Percentiles rank a stretch among this genome's conserved stretches.
These are phyloP conservation scores for Syngnathus floridae DNA, from an alignment of 2,113 vertebrate species.

Conservation along the genomic window DNA sequence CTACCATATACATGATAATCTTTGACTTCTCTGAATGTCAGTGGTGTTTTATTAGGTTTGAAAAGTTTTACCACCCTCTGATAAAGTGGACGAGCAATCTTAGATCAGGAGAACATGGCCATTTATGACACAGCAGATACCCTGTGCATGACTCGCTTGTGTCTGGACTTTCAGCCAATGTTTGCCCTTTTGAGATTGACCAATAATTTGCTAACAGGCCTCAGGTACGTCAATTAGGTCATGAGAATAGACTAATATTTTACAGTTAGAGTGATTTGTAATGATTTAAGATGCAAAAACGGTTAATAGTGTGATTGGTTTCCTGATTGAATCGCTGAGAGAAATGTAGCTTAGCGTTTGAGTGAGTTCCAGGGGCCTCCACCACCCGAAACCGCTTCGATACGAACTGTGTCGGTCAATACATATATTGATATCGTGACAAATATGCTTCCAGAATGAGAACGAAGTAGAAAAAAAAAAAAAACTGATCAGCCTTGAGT, in stretches of 20 bases:
- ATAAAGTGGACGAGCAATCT: slow-evolving; percentile 39
- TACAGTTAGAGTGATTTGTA: too few relatives aligned
- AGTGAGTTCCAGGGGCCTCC: background rate
- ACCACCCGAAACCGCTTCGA: slow-evolving; percentile 28
- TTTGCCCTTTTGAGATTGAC: slow-evolving; percentile 17
- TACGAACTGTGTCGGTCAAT: slow-evolving; percentile 25
- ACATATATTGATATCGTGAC: background rate
- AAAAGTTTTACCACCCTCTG: slow-evolving; percentile 27
- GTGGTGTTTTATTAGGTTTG: slow-evolving; percentile 30
- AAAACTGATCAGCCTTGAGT: background rate
- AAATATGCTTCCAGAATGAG: background rate
- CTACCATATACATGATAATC: background rate
- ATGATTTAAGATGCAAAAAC: too few relatives aligned
- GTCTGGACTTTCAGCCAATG: slow-evolving; percentile 57
- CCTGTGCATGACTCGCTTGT: slow-evolving; percentile 43
- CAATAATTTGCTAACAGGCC: slow-evolving; percentile 25
- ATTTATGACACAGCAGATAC: slow-evolving; percentile 31
- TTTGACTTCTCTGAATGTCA: slow-evolving; percentile 24
- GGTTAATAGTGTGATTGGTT: background rate
- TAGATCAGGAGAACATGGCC: background rate
- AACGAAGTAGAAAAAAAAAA: background rate
- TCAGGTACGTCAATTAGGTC: background rate
- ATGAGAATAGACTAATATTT: too few relatives aligned
- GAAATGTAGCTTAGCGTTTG: background rate
- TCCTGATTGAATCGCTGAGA: background rate